Evolutionary conservation across 2,888 invertebrate species (phyloP), one percentile per base, ranked within the genome.

Genomic region (Polyommatus icarus): DNA sequence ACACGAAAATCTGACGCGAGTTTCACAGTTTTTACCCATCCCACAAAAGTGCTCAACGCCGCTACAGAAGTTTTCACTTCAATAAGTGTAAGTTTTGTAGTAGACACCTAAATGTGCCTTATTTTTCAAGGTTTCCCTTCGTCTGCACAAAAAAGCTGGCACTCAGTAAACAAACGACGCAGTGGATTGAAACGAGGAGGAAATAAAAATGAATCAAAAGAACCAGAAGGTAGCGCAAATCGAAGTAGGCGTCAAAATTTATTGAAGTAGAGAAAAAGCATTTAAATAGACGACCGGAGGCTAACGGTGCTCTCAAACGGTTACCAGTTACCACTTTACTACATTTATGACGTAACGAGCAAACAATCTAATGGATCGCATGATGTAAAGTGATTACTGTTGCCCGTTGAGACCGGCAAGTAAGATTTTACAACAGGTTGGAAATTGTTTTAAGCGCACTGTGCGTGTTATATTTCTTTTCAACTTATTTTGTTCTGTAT

Each of bases 111-210:
- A 46, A 18, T 18, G 54, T 54, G 18, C 54, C 18, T 54, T 20
- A 24, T 61, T 24, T 78, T 80, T 73, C 40, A 78, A 87, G 86
- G 81, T 40, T 80, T 82, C 80, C 79, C 82, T 40, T 59, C 87
- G 71, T 81, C 84, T 57, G 84, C 87, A 78, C 76, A 79, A 18
- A 86, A 84, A 79, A 86, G 87, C 29, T 83, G 87, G 76, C 83
- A 83, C 67, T 80, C 88, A 78, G 79, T 88, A 67, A 85, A 86
- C 77, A 79, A 81, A 76, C 79, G 79, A 71, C 79, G 78, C 50
- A 50, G 61, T 24, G 78, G 78, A 32, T 77, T 71, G 40, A 32
- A 57, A 59, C 72, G 78, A 54, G 77, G 24, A 57, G n/a, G 71
- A 76, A 73, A 40, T 36, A 73, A 59, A 76, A 78, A 76, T 61